Base-by-base conservation (phyloP, 2,888 invertebrate species). In the Abscondita cerata region DNA sequence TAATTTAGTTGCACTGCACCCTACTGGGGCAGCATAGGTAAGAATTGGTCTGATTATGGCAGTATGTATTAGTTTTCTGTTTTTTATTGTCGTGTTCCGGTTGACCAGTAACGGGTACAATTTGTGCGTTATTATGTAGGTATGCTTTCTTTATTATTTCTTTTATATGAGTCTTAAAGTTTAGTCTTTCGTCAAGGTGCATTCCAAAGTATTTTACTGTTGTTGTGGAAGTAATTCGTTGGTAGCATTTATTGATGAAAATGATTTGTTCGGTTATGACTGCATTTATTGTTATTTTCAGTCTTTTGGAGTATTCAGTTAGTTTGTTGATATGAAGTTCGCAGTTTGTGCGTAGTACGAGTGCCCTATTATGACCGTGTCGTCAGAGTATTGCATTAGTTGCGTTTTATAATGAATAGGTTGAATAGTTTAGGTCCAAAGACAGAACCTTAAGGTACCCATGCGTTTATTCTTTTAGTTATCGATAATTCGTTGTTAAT, bases 11-110 rank as follows among this genome's bases (percentile, higher is more conserved):
- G 62, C 57, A 13, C 59, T 58, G 40, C 70, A 68, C 70, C 70
- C 72, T 0, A 68, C 66, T 33, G 73, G 72, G 9, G 69, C 65
- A 0, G 70, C 72, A 47, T 73, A 73, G 8, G 65, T 61, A 1
- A 72, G 20, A 2, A 64, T 50, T 11, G 72, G 71, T 25, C 66
- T 52, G 0, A 73, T 68, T 9, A 71, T 61, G 5, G 63, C 48
- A 15, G 68, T 73, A 44, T 74, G 72, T 3, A 72, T 16, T 1
- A 69, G 51, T 31, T 53, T 47, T 62, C 72, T 72, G 46, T 69
- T 68, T 50, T 66, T 62, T 16, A n/a, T 20, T 1, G 1, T 20
- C n/a, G 59, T 53, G 18, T 20, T 8, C 19, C 31, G 63, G 16
- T 51, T 46, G 2, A 47, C 34, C 9, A 65, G 13, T 6, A 65